Percentiles rank a stretch among this genome's conserved stretches.
These are phyloP conservation scores for Microplitis mediator DNA, from an alignment of 1,140 invertebrate species.

Conservation along the genomic window DNA sequence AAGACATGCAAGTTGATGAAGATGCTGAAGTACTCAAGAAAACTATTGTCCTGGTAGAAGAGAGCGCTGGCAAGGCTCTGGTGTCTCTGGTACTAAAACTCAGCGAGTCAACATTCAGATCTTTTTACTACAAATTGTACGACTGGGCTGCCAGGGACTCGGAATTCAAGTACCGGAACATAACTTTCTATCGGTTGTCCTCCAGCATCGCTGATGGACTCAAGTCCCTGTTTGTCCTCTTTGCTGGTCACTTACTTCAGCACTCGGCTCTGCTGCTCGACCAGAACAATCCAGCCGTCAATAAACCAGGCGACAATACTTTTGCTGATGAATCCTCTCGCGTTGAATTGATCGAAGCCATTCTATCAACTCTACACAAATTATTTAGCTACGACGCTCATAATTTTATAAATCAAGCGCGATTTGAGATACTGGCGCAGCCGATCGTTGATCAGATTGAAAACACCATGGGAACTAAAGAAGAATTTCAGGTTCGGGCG, in stretches of 20 bases:
- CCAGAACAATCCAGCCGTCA: constrained; percentile 50
- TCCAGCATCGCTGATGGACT: constrained; percentile 79
- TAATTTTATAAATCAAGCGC: constrained; percentile 82
- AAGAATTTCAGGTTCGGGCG: constrained; percentile 67
- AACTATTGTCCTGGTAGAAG: constrained; percentile 67
- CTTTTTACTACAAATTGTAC: constrained; percentile 84
- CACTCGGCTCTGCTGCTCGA: constrained; percentile 75
- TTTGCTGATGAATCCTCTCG: constrained; percentile 64
- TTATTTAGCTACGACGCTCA: constrained; percentile 83
- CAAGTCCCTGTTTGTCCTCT: constrained; percentile 87
- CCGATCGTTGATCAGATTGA: constrained; percentile 88
- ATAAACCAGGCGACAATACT: constrained; percentile 59
- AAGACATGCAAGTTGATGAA: constrained; percentile 52
- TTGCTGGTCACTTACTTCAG: constrained; percentile 84
- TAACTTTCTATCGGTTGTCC: constrained; percentile 82
- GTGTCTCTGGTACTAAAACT: constrained; percentile 82
- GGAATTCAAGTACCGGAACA: constrained; percentile 68
- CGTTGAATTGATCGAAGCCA: constrained; percentile 68
- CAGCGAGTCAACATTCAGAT: constrained; percentile 85
- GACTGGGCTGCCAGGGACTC: constrained; percentile 78
- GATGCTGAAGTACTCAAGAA: constrained; percentile 45
- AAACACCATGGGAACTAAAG: constrained; percentile 73
- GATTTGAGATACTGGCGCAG: constrained; percentile 82
- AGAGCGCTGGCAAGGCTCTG: constrained; percentile 74
- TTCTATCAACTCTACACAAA: constrained; percentile 75